phyloP scores from a whole-genome alignment of 2,888 invertebrate species.

The Petrophora chlorosata region DNA sequence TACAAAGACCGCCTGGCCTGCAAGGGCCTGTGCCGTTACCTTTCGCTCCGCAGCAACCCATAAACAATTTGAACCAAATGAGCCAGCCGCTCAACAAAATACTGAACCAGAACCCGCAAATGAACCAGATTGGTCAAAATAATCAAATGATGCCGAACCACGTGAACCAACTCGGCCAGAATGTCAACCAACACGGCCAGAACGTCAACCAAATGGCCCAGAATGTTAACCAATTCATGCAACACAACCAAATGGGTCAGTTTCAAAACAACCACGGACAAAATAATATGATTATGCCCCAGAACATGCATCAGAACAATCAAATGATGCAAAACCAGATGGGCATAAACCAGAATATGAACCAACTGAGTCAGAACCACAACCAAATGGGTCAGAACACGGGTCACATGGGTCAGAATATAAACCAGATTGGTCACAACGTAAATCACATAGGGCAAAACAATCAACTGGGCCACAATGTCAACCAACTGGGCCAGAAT shows the following conservation, averaged over 20 bases:
- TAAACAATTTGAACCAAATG: constrained; percentile 58
- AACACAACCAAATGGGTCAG: constrained; percentile 39
- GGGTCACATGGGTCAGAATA: constrained; percentile 44
- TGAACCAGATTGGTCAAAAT: constrained; percentile 54
- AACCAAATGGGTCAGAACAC: constrained; percentile 51
- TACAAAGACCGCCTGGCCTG: constrained; percentile 73
- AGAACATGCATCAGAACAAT: constrained; percentile 53
- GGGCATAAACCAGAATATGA: constrained; percentile 39
- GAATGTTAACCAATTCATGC: constrained; percentile 49
- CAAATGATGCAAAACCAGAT: constrained; percentile 42
- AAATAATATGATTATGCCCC: constrained; percentile 35
- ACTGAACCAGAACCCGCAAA: constrained; percentile 53
- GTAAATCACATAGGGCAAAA: constrained; percentile 20
- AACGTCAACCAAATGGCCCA: constrained; percentile 51
- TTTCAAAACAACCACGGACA: constrained; percentile 51
- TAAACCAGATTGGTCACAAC: constrained; percentile 31
- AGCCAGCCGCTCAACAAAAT: constrained; percentile 61
- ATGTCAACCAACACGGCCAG: constrained; percentile 41
- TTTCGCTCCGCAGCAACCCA: constrained; percentile 66
- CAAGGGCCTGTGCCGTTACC: constrained; percentile 73
- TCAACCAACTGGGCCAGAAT: constrained; percentile 42
- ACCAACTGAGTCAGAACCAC: constrained; percentile 46
- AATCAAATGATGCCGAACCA: constrained; percentile 50
- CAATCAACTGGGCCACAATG: neutral
- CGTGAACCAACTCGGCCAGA: constrained; percentile 38